These are phyloP conservation scores for Sarcophaga rosellei DNA, from an alignment of 2,888 invertebrate genomes.

Conservation along the genomic window DNA sequence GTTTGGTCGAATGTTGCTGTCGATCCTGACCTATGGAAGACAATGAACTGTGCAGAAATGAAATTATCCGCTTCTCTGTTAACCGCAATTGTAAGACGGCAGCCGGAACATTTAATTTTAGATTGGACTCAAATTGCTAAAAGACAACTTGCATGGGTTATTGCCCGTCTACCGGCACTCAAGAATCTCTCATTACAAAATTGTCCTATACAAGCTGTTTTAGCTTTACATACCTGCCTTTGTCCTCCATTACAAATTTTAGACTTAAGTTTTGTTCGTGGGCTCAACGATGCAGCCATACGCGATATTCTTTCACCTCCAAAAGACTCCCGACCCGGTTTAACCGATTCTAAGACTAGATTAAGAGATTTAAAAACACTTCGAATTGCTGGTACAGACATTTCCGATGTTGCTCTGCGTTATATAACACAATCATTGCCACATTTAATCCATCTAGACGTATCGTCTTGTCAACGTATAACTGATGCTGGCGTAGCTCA, in stretches of 20 bases:
- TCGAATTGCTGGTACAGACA: constrained; percentile 92
- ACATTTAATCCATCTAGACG: constrained; percentile 88
- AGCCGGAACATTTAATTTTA: constrained; percentile 91
- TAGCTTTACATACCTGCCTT: constrained; percentile 90
- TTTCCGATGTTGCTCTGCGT: constrained; percentile 89
- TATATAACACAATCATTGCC: constrained; percentile 90
- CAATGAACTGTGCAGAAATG: constrained; percentile 90
- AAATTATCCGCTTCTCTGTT: constrained; percentile 88
- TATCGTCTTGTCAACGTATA: constrained; percentile 92
- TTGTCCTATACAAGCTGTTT: constrained; percentile 88
- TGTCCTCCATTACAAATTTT: constrained; percentile 90
- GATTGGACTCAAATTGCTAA: constrained; percentile 95
- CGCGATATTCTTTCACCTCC: constrained; percentile 93
- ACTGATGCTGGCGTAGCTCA: constrained; percentile 96
- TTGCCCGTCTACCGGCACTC: constrained; percentile 91
- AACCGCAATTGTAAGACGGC: constrained; percentile 92
- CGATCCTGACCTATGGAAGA: constrained; percentile 92
- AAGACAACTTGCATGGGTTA: constrained; percentile 95
- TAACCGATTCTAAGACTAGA: constrained; percentile 88
- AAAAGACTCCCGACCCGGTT: constrained; percentile 90
- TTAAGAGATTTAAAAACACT: constrained; percentile 89
- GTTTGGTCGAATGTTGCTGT: constrained; percentile 93
- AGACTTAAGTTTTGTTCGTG: constrained; percentile 93
- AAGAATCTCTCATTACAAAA: constrained; percentile 90
- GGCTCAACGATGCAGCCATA: constrained; percentile 91